A percentile compares a stretch with the other conserved stretches of the same genome.
Evolutionary conservation across 2,113 vertebrate genomes (phyloP).

Genomic region (Cardinalis cardinalis): DNA sequence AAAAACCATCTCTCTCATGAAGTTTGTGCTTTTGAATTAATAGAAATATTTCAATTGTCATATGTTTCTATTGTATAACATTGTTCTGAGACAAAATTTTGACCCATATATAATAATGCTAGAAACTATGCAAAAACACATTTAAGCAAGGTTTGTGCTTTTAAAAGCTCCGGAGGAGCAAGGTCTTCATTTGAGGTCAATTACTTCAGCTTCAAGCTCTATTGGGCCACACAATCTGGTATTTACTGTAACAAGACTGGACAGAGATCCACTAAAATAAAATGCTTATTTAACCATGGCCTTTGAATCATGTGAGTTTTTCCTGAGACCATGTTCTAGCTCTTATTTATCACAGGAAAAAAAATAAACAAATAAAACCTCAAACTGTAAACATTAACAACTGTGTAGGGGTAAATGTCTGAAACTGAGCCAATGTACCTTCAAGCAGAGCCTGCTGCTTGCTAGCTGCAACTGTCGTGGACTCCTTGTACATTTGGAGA

Average conservation of each 20-base stretch:
- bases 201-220: background rate
- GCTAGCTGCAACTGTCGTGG: background rate
- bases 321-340: background rate
- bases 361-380: background rate
- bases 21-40: background rate
- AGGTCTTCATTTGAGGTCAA: background rate
- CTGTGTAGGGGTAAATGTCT: background rate
- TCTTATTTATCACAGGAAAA: background rate
- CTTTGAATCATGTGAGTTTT: background rate
- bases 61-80: background rate
- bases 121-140: background rate
- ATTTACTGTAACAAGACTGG: background rate
- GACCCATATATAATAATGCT: background rate
- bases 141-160: background rate
- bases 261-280: background rate
- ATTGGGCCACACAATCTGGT: background rate
- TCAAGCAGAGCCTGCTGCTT: background rate
- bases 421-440: background rate
- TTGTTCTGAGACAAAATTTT: background rate
- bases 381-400: background rate
- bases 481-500: background rate
- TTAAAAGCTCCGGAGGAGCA: background rate
- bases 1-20: accelerated
- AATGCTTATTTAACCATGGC: background rate
- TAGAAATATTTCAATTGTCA: background rate